Conservation (phyloP, 2,888 invertebrate species). For the Amorpha juglandis region DNA sequence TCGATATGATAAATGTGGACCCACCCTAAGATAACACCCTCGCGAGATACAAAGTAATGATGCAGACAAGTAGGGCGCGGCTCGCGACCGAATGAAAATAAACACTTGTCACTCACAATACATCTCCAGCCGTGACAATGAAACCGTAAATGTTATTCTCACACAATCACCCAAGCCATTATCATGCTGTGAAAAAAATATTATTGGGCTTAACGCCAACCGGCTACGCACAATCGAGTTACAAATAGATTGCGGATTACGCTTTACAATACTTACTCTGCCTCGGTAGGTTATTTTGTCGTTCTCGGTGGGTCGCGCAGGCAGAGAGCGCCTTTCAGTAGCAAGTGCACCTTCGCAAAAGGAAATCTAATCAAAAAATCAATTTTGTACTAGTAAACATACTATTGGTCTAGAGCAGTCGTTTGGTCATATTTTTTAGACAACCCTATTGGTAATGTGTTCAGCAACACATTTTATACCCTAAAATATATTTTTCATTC, state of each 20-base stretch:
- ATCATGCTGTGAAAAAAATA: slow-evolving; percentile 51
- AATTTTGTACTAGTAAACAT: too few species aligned
- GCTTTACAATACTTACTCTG: slow-evolving; percentile 43
- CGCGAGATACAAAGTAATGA: not conserved
- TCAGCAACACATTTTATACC: too few species aligned
- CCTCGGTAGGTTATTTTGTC: too few species aligned
- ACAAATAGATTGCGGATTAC: slow-evolving; percentile 57
- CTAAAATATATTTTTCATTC: too few species aligned
- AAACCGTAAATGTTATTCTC: slow-evolving; percentile 46
- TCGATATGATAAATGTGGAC: too few species aligned
- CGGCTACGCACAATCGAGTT: slow-evolving; percentile 54
- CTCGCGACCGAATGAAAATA: slow-evolving; percentile 32
- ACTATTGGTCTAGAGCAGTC: too few species aligned
- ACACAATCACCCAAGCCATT: slow-evolving; percentile 43
- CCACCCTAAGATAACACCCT: not conserved
- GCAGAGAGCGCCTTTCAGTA: too few species aligned
- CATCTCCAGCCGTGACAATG: slow-evolving; percentile 39
- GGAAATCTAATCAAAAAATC: too few species aligned
- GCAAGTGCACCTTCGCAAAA: too few species aligned
- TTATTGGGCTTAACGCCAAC: slow-evolving; percentile 55
- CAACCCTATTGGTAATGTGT: too few species aligned
- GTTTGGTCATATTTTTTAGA: too few species aligned
- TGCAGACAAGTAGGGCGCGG: slow-evolving; percentile 9
- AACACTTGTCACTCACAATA: slow-evolving; percentile 37
- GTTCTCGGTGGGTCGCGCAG: not conserved